Evolutionary conservation across 2,113 vertebrate genomes (phyloP), one percentile per base, ranked within the genome.

Genomic region (Chaetodon trifascialis): DNA sequence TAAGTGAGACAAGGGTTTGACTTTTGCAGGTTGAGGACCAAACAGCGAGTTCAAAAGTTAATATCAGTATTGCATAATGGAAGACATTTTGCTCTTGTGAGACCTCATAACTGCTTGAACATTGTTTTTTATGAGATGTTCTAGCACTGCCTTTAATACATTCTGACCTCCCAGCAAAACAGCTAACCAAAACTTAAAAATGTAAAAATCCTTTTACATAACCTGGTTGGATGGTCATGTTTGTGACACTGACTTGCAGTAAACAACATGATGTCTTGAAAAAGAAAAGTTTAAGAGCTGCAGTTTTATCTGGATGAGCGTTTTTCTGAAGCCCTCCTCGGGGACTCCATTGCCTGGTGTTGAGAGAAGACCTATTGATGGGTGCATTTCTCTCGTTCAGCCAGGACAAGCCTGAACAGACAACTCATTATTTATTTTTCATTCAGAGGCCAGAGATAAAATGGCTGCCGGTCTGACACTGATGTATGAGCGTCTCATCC

Each of bases 351-450:
- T 58, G 38, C 52, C 63, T 63, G 58, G 15, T 25, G 52, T 38
- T 17, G 49, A 40, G 58, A 74, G 66, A 64, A 49, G 67, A 85
- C 77, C 60, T 79, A 79, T 86, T 54, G 79, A 88, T 79, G 83
- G 75, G 47, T 54, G 52, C 21, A 36, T 80, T 63, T 82, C 66
- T 70, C 60, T 51, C 9, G 17, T 47, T 88, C 67, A 63, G 60
- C 69, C 68, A 82, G 58, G 56, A 86, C 25, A 46, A 62, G 73
- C 73, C 62, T 88, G 64, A 44, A 67, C 58, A 66, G 73, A 78
- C 76, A 79, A 66, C 84, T 91, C 89, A 76, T 92, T 88, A 88
- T 89, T 92, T 89, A 79, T 89, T 82, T 88, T 89, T 79, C 62
- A 81, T 71, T 83, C 85, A 40, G 66, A 59, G 58, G 69, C 64